phyloP scores from a whole-genome alignment of 1,140 invertebrate genomes.

The Drosophila arizonae region DNA sequence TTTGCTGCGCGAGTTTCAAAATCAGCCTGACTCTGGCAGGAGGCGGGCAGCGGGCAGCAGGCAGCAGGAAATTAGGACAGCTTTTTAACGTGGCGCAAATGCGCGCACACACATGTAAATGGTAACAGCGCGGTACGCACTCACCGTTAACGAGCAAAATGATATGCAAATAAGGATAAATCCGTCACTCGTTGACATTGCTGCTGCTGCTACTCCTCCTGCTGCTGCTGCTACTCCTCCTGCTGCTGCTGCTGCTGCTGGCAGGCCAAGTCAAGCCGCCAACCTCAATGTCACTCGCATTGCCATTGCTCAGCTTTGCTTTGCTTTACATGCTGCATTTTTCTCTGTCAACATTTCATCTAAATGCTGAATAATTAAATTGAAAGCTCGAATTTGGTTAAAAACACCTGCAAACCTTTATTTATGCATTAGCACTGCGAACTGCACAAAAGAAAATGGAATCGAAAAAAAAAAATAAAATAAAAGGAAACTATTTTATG shows the following conservation, averaged over 20 bases:
- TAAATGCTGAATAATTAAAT: slow-evolving; percentile 2
- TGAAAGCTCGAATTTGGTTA: background rate
- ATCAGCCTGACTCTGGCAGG: slow-evolving; percentile 50
- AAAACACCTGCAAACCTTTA: no score
- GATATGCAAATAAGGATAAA: slow-evolving; percentile 81
- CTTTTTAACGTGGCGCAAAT: slow-evolving; percentile 49
- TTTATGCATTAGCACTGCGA: no score
- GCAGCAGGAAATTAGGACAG: slow-evolving; percentile 25
- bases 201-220: background rate
- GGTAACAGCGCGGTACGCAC: slow-evolving; percentile 44
- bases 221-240: background rate
- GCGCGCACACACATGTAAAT: slow-evolving; percentile 34
- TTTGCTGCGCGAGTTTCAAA: slow-evolving; percentile 63
- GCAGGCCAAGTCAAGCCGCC: background rate
- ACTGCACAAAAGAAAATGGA: no score
- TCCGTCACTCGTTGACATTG: slow-evolving; percentile 57
- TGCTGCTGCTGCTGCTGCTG: background rate
- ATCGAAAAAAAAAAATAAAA: no score
- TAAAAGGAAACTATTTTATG: no score
- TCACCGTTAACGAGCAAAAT: slow-evolving; percentile 72
- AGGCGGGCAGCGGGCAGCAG: slow-evolving; percentile 4
- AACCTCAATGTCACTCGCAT: slow-evolving; percentile 32
- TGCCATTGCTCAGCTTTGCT: slow-evolving; percentile 4
- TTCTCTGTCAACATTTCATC: background rate
- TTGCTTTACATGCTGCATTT: background rate